Evolutionary conservation across 1,140 invertebrate genomes (phyloP), one percentile per base, ranked within the genome.

Genomic region (Lasaia peninsularis): DNA sequence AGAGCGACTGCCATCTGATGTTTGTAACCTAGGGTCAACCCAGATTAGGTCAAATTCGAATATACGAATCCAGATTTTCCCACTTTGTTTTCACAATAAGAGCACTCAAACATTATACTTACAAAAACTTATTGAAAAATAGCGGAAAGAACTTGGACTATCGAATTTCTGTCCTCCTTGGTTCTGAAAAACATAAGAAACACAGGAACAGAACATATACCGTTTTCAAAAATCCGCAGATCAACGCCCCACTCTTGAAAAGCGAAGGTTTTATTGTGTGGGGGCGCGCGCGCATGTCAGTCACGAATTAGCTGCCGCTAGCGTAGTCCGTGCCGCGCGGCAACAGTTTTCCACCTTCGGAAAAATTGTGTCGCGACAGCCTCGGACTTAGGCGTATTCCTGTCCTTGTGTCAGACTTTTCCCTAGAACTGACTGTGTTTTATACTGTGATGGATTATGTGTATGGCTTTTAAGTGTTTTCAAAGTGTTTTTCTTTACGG

Each of bases 281-380:
- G 73, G 80, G 78, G 61, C 67, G 59, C 35, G 52, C 52, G 60
- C 71, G 60, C 63, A 32, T 28, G 71, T 69, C 76, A 86, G 83
- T 86, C 78, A 67, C 70, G 70, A 62, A 70, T 64, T 60, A 58
- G 75, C 75, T 73, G 70, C 72, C 76, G 78, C 65, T 55, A 60
- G 77, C 75, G 76, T 67, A 62, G 71, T 58, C 52, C 71, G 78
- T 72, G 74, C 71, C 71, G 72, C 77, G 83, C 84, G 84, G 73
- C 84, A 79, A 63, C 65, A 86, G 79, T 87, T 87, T 84, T 78
- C 76, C 71, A 58, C 37, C 52, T 60, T 64, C 66, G 78, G 81
- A 84, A 85, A 86, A 85, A 84, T 84, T 83, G 77, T 87, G 81
- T 80, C 84, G 81, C 75, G 80, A 71, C 71, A 75, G 69, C 65